Percentiles rank a stretch among this genome's conserved stretches.
Evolutionary conservation across 64 coral and sea anemone species (phyloP).

Genomic region (Montipora foliosa): DNA sequence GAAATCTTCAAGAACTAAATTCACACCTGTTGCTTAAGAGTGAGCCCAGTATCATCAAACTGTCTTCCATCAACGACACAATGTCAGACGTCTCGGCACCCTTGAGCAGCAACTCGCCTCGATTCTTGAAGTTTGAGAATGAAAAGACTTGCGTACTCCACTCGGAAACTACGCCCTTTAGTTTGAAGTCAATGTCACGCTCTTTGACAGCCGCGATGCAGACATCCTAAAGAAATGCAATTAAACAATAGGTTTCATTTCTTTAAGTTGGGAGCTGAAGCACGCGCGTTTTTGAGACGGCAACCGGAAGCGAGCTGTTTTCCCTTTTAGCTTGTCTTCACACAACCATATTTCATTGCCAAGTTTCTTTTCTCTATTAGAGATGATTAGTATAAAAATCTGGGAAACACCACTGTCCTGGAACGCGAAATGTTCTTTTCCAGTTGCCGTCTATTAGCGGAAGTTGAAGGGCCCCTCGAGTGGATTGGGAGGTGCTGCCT

Average conservation of each 20-base stretch:
- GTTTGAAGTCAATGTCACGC: slow-evolving; percentile 94
- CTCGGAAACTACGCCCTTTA: slow-evolving; percentile 93
- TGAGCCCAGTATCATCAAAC: slow-evolving; percentile 96
- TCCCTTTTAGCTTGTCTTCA: no score
- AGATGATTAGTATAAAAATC: no score
- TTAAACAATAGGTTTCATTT: neutral
- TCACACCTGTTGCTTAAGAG: slow-evolving; percentile 93
- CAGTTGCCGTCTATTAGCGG: no score
- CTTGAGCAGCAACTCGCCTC: slow-evolving; percentile 91
- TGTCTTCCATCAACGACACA: slow-evolving; percentile 98
- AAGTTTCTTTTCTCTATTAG: no score
- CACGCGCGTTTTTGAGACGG: no score
- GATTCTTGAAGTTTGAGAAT: slow-evolving; percentile 91
- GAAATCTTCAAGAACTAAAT: neutral
- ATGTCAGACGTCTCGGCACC: slow-evolving; percentile 95
- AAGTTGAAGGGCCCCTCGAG: no score
- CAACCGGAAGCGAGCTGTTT: no score
- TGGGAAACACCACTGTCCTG: no score
- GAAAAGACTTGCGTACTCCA: slow-evolving; percentile 96
- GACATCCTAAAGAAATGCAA: slow-evolving; percentile 74
- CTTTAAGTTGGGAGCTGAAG: no score
- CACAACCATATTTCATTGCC: no score
- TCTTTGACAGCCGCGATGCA: slow-evolving; percentile 99
- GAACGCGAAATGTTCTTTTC: no score
- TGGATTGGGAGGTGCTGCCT: no score